Base-by-base conservation (phyloP, 2,113 vertebrate genomes). In the Phylloscopus trochilus region DNA sequence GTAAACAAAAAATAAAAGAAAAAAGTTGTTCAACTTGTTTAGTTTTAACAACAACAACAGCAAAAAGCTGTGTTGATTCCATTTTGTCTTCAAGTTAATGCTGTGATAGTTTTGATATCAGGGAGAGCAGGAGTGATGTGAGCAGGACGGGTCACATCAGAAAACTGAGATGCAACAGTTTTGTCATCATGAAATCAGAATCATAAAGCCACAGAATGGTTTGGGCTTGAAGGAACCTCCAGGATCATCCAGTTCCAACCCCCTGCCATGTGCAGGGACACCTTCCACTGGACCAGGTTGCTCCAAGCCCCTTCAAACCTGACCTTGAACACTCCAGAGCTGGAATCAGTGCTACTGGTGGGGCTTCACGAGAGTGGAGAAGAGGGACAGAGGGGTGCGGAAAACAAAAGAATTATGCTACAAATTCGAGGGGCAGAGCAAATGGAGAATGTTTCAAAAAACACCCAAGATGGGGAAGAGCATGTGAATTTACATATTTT, bases 211-310 rank as follows among this genome's bases (percentile, higher is more conserved):
- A 70, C 11, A 28, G n/a, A 60, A 53, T 13, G 2, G 4, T 47
- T 62, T 76, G 35, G 30, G 26, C 11, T 67, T 14, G 24, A 55
- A 41, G 7, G 3, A 14, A 62, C 12, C 4, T 55, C 16, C 27
- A 55, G 31, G 4, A 31, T 10, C 17, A 47, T 2, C 10, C 8
- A 5, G 6, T 55, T 23, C 41, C 79, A 43, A 43, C 0, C 0
- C 15, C 12, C 26, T 76, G 63, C 55, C 41, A 23, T 3, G 14
- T 2, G 41, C 24, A 76, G 55, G n/a, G 23, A 15, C 31, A 43
- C 10, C 12, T 83, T 22, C 15, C 70, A 47, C 35, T 10, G 3
- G 0, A 1, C 35, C 63, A 63, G 49, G 35, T 4, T 89, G 21
- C 31, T 83, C 41, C 7, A 9, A 90, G 21, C 55, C 13, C 10